Evolutionary conservation across 2,113 vertebrate genomes (phyloP).

Genomic region (Podilymbus podiceps): DNA sequence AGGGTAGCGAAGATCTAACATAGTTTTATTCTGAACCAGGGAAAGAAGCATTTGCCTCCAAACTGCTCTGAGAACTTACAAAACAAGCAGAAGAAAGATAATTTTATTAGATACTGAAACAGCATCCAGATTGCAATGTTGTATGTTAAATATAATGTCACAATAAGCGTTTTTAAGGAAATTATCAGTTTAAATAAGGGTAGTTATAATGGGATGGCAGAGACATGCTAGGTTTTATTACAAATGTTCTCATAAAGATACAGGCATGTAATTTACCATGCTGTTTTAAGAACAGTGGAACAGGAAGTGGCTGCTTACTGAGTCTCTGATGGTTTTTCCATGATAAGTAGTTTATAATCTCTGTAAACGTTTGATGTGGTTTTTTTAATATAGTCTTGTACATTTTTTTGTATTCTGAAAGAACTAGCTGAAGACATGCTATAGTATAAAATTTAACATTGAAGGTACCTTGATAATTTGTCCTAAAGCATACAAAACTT

Average conservation of each 20-base stretch:
- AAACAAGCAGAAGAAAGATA: background rate
- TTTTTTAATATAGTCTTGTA: background rate
- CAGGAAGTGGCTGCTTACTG: background rate
- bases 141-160: background rate
- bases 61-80: background rate
- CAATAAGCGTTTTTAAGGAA: background rate
- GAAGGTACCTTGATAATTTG: background rate
- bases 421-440: background rate
- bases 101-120: background rate
- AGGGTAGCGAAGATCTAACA: background rate
- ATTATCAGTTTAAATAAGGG: background rate
- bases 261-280: background rate
- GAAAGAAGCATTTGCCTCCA: background rate
- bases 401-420: background rate
- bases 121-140: background rate
- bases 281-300: background rate
- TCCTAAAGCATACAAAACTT: background rate
- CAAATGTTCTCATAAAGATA: background rate
- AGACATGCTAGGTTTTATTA: background rate
- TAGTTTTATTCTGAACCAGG: background rate
- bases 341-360: background rate
- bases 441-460: background rate
- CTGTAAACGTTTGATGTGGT: background rate
- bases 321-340: background rate
- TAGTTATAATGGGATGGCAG: background rate